Conservation (phyloP, 2,113 vertebrate species). For the Odontophorus gujanensis region DNA sequence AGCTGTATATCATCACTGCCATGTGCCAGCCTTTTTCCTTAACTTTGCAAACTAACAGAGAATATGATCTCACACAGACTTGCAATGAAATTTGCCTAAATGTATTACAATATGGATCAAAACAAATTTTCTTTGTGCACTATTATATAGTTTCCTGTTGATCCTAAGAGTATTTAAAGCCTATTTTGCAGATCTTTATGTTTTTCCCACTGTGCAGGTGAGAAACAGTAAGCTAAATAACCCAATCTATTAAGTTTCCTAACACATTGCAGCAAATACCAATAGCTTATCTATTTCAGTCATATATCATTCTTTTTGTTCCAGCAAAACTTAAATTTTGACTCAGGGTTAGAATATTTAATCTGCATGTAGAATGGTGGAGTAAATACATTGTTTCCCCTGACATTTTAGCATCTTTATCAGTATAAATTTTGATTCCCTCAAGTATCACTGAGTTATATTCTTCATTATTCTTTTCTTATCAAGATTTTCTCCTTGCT, state of each 20-base stretch:
- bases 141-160: neutral
- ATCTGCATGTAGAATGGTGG: neutral
- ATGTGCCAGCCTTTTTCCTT: neutral
- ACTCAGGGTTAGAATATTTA: neutral
- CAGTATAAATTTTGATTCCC: neutral
- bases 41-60: neutral
- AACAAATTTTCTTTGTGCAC: neutral
- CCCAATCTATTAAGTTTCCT: neutral
- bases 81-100: neutral
- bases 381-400: neutral
- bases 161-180: neutral
- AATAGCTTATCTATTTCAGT: neutral
- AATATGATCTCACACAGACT: neutral
- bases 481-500: conserved; percentile 10
- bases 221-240: neutral
- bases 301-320: neutral
- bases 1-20: neutral
- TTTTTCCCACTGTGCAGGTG: neutral
- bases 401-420: neutral
- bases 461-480: conserved; percentile 30
- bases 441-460: neutral
- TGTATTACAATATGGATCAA: neutral
- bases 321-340: neutral
- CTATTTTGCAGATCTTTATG: neutral
- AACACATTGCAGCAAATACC: neutral